These are phyloP conservation scores for Sebastes flavidus DNA, from an alignment of 2,797 vertebrate genomes.

Conservation along the genomic window DNA sequence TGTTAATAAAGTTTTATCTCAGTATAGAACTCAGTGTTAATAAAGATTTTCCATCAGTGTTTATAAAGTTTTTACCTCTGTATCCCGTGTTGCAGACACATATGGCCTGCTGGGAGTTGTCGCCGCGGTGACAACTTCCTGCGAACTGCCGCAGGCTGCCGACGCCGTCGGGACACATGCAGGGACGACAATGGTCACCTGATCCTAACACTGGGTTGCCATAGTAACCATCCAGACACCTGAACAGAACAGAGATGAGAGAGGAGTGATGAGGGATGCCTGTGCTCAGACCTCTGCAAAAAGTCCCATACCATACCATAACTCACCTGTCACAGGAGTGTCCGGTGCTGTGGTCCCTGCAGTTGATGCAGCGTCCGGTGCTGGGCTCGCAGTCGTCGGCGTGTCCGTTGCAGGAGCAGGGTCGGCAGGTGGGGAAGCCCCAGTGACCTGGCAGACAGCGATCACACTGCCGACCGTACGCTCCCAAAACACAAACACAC, in stretches of 20 bases:
- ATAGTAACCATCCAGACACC: constrained; percentile 92
- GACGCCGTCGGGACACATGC: constrained; percentile 94
- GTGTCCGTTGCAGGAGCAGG: constrained; percentile 93
- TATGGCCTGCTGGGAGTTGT: constrained; percentile 82
- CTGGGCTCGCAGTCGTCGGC: constrained; percentile 85
- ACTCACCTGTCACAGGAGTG: constrained; percentile 91
- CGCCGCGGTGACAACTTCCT: constrained; percentile 88
- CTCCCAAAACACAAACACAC: constrained; percentile 88
- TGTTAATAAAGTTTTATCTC: not conserved
- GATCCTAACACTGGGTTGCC: constrained; percentile 92
- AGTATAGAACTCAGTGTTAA: not conserved
- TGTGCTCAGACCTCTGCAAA: not conserved
- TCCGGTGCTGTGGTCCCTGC: constrained; percentile 88
- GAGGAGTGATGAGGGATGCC: not conserved
- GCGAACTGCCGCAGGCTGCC: constrained; percentile 90
- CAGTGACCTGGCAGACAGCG: constrained; percentile 92
- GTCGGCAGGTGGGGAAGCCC: constrained; percentile 93
- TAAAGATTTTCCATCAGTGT: constrained; percentile 42
- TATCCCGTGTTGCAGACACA: constrained; percentile 91
- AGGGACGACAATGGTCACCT: constrained; percentile 94
- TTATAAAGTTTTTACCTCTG: constrained; percentile 81
- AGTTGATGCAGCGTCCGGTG: constrained; percentile 87
- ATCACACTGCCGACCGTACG: constrained; percentile 89
- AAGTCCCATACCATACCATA: no score
- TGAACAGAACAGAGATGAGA: constrained; percentile 51